A percentile compares a stretch with the other conserved stretches of the same genome.
Conservation (phyloP, 2,113 vertebrate genomes). For the Vicugna pacos region DNA sequence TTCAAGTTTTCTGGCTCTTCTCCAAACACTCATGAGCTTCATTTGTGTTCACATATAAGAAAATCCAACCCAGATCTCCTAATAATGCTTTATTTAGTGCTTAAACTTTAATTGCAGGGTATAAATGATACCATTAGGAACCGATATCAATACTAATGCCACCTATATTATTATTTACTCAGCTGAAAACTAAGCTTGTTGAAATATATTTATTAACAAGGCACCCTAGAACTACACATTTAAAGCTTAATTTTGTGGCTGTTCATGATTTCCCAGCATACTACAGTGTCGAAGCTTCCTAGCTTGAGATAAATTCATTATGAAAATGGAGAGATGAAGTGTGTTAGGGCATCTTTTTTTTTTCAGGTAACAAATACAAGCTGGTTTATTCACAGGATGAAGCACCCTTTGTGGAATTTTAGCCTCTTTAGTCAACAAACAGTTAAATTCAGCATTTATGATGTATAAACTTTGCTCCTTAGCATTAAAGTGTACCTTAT, state of each 20-base stretch:
- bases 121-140: conserved; percentile 87
- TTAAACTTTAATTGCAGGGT: conserved; percentile 89
- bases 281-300: conserved; percentile 69
- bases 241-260: conserved; percentile 86
- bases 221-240: conserved; percentile 84
- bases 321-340: conserved; percentile 73
- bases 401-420: conserved; percentile 56
- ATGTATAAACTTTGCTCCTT: conserved; percentile 89
- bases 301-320: conserved; percentile 73
- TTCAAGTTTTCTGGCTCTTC: conserved; percentile 87
- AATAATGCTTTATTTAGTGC: conserved; percentile 85
- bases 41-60: conserved; percentile 84
- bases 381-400: conserved; percentile 70
- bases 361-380: conserved; percentile 70
- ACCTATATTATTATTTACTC: conserved; percentile 90
- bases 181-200: conserved; percentile 86
- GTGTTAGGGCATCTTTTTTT: conserved; percentile 64
- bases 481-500: conserved; percentile 90
- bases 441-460: conserved; percentile 88
- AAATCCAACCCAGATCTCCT: conserved; percentile 83
- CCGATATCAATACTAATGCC: conserved; percentile 86
- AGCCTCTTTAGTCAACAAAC: conserved; percentile 83
- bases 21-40: conserved; percentile 85
- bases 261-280: conserved; percentile 82
- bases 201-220: conserved; percentile 89